Conservation (phyloP, 2,113 vertebrate species). For the Dunckerocampus dactyliophorus region DNA sequence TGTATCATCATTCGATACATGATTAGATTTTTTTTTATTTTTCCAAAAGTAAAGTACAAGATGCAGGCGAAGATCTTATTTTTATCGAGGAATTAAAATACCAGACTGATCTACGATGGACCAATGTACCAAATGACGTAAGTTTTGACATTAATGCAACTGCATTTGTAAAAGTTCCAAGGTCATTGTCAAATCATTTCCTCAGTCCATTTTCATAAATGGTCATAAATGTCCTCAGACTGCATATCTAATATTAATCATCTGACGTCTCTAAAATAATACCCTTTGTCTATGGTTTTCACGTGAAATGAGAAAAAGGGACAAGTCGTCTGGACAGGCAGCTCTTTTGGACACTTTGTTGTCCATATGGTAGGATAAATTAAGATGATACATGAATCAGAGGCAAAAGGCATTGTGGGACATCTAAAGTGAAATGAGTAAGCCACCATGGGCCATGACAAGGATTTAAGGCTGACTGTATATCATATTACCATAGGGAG, state of each 20-base stretch:
- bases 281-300: slow-evolving; percentile 15
- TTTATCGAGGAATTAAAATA: slow-evolving; percentile 7
- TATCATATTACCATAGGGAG: slow-evolving; percentile 54
- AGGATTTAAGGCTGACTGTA: slow-evolving; percentile 49
- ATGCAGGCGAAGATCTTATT: too few relatives aligned
- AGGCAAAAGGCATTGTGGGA: slow-evolving; percentile 34
- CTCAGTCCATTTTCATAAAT: slow-evolving; percentile 16
- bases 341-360: slow-evolving; percentile 10
- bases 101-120: too few relatives aligned
- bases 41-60: too few relatives aligned
- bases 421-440: slow-evolving; percentile 52
- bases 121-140: neutral
- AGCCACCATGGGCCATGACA: slow-evolving; percentile 42
- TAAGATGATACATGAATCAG: slow-evolving; percentile 35
- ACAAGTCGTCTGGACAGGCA: slow-evolving; percentile 8
- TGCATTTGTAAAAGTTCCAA: slow-evolving; percentile 18
- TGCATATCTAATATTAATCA: slow-evolving; percentile 22
- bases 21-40: too few relatives aligned
- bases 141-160: neutral
- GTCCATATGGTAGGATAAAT: slow-evolving; percentile 26
- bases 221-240: slow-evolving; percentile 13
- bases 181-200: slow-evolving; percentile 31
- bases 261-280: slow-evolving; percentile 22
- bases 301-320: slow-evolving; percentile 11
- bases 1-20: too few relatives aligned